phyloP scores from a whole-genome alignment of 2,113 vertebrate species.

The Todiramphus chloris region DNA sequence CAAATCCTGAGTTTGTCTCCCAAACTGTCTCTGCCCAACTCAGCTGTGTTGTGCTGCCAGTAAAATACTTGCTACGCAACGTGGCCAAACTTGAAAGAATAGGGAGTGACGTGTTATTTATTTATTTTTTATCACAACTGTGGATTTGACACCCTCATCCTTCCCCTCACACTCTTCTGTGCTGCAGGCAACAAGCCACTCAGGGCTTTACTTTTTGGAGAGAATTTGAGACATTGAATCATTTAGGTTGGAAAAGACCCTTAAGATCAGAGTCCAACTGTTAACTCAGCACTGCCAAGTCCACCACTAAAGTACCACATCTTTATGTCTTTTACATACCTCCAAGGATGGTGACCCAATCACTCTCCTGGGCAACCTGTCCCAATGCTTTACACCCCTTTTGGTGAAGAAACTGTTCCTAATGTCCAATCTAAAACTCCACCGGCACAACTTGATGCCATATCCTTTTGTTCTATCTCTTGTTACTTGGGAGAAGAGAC shows the following conservation, averaged over 20 bases:
- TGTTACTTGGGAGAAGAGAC: background rate
- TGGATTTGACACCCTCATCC: background rate
- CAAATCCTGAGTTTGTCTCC: background rate
- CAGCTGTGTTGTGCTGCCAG: background rate
- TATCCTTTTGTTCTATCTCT: background rate
- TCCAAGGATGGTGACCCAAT: background rate
- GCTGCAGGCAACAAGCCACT: background rate
- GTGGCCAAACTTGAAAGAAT: background rate
- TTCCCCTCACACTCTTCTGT: background rate
- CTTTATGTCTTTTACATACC: background rate
- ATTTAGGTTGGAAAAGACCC: background rate
- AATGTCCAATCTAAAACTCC: background rate
- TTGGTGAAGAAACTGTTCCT: background rate
- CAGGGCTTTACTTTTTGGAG: background rate
- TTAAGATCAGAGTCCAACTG: background rate
- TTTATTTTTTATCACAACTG: background rate
- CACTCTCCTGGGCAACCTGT: background rate
- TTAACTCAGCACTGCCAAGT: background rate
- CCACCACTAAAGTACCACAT: background rate
- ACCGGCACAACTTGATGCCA: background rate
- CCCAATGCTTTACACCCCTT: background rate
- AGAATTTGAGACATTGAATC: background rate
- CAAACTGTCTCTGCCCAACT: background rate
- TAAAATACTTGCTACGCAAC: background rate
- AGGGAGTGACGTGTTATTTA: rapidly evolving